phyloP scores from a whole-genome alignment of 2,888 invertebrate species.

The Polyploca ridens region DNA sequence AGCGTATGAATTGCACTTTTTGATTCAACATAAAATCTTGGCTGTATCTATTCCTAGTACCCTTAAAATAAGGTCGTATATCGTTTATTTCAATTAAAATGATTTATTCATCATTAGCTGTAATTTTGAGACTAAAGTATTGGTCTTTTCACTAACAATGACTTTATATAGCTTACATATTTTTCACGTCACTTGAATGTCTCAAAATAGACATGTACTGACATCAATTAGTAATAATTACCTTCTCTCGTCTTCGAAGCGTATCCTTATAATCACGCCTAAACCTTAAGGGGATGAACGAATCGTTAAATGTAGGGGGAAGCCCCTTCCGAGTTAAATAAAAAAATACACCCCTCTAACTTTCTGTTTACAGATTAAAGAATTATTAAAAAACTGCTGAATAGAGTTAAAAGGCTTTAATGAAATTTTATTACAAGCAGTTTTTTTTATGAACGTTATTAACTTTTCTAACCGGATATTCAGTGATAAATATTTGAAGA shows the following conservation, averaged over 20 bases:
- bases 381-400: slow-evolving; percentile 44
- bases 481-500: not conserved
- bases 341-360: slow-evolving; percentile 42
- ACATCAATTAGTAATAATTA: slow-evolving; percentile 44
- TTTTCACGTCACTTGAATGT: slow-evolving; percentile 25
- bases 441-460: slow-evolving; percentile 40
- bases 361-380: slow-evolving; percentile 29
- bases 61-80: too few relatives aligned
- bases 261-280: slow-evolving; percentile 38
- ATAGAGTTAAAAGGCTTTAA: slow-evolving; percentile 41
- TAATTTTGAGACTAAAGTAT: not conserved
- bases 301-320: slow-evolving; percentile 26
- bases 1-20: too few relatives aligned
- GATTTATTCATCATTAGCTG: too few relatives aligned
- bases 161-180: slow-evolving; percentile 16
- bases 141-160: not conserved
- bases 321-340: slow-evolving; percentile 35
- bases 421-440: slow-evolving; percentile 43
- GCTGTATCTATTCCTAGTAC: too few relatives aligned
- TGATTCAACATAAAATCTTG: too few relatives aligned
- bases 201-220: slow-evolving; percentile 33
- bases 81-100: too few relatives aligned
- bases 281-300: slow-evolving; percentile 31
- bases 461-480: slow-evolving; percentile 36
- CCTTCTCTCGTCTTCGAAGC: slow-evolving; percentile 39